Evolutionary conservation across 2,113 vertebrate genomes (phyloP), one percentile per base, ranked within the genome.

Genomic region (Lepus timidus): DNA sequence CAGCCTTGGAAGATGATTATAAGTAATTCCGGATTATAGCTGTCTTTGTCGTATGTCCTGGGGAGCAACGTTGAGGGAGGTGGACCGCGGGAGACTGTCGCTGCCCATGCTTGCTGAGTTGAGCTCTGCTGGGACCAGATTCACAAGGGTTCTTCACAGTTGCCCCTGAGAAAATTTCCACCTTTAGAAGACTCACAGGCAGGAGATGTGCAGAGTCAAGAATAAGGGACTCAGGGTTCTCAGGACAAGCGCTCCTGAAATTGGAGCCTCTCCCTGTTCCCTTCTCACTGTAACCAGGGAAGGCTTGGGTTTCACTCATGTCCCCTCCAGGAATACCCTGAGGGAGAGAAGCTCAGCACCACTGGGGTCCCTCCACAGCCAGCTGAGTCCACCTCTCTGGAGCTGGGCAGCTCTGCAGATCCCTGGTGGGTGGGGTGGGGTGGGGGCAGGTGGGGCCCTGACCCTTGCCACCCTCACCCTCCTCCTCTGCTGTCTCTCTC

Each of bases 401-500:
- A 13, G 27, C 73, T 39, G 70, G 55, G 8, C 64, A 79, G 9
- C 12, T 68, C 8, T 33, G 2, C 44, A 80, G 90, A 8, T 68
- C 31, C 33, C 4, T 19, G 55, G 55, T 44, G 44, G 17, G 19
- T 58, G 55, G 55, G 17, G 19, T 58, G 55, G 55, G 80, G 44
- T 31, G 29, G 25, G 20, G 8, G 55, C 25, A 67, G 44, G 6
- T 33, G 36, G 70, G 67, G 23, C 51, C 74, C 6, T 0, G 49
- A 23, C 51, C 31, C 31, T 12, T 62, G 44, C 33, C 22, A 13
- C 1, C 22, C 4, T 16, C 1, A 2, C 9, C 8, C 6, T n/a
- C 23, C 27, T n/a, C 0, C 33, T 14, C 13, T 31, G 20, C 33
- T 33, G 0, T 2, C 12, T 44, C 13, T 13, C 71, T 61, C 19